Evolutionary conservation across 2,797 vertebrate species (phyloP), one percentile per base, ranked within the genome.

Genomic region (Schizopygopsis malacanthus): DNA sequence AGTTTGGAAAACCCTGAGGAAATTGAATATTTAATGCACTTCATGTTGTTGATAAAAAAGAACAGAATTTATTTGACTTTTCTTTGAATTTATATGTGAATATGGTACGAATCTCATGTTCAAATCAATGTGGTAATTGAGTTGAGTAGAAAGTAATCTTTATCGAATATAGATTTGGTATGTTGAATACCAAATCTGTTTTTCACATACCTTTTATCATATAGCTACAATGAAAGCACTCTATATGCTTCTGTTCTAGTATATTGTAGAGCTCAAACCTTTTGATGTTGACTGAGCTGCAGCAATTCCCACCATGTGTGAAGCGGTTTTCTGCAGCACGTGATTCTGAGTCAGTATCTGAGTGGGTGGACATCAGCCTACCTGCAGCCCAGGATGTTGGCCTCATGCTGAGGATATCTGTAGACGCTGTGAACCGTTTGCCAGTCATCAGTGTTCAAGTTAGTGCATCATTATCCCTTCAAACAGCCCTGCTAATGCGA

Each of bases 381-480:
- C 79, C 75, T 87, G 76, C 61, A 43, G 63, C 33, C n/a, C 50
- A 63, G 80, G 33, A 75, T 61, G 39, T 79, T 65, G 56, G 75
- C 22, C 47, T 77, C 50, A 28, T 2, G 28, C 83, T 79, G 63
- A 86, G 80, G 8, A 79, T n/a, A 69, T 61, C 41, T 37, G n/a
- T 70, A 45, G 65, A 50, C 1, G 39, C 50, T 50, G 52, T 70
- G 63, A 77, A 69, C 28, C 5, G 4, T 72, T 41, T 79, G 45
- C 81, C 69, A 88, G 56, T 81, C 61, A 75, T 45, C 33, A 45
- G 33, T 71, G 61, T 37, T 61, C n/a, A 8, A 25, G 20, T 85
- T 70, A 56, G 54, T 72, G 56, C 52, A 80, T 77, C 82, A 89
- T 79, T 70, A 86, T 82, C 79, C 67, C 78, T 84, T 89, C 71